Evolutionary conservation across 2,113 vertebrate species (phyloP).

Genomic region (Eretmochelys imbricata): DNA sequence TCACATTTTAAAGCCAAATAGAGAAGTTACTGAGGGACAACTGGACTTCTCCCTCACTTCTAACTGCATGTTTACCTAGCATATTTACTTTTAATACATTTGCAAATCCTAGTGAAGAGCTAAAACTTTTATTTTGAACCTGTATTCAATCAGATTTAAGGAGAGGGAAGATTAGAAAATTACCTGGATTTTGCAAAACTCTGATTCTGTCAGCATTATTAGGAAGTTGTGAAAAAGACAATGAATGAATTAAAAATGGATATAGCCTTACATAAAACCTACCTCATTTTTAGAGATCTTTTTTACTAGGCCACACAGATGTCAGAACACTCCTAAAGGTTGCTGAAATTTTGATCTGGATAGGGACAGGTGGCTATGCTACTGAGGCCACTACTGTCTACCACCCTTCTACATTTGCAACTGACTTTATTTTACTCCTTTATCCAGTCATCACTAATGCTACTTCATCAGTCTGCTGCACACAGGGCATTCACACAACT

Average conservation of each 20-base stretch:
- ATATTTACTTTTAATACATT: conserved; percentile 76
- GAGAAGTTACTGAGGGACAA: conserved; percentile 70
- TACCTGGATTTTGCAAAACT: not conserved
- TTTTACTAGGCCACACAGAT: not conserved
- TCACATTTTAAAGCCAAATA: conserved; percentile 74
- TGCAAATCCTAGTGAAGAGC: conserved; percentile 48
- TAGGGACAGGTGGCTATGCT: not conserved
- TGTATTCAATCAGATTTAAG: conserved; percentile 41
- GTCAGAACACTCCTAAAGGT: not conserved
- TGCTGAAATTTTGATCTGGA: not conserved
- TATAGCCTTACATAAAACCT: not conserved
- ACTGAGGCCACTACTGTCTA: not conserved
- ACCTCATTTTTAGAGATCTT: not conserved
- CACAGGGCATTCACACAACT: not conserved
- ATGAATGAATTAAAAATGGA: not conserved
- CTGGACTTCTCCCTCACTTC: conserved; percentile 71
- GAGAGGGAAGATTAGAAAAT: conserved; percentile 22
- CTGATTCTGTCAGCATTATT: conserved; percentile 8
- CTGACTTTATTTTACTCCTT: not conserved
- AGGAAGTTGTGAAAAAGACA: not conserved
- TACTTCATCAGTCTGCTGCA: not conserved
- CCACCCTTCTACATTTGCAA: not conserved
- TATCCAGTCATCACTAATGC: not conserved
- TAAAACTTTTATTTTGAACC: conserved; percentile 51
- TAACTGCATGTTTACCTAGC: conserved; percentile 71